Conservation (phyloP, 2,797 vertebrate species). For the Gouania willdenowi region DNA sequence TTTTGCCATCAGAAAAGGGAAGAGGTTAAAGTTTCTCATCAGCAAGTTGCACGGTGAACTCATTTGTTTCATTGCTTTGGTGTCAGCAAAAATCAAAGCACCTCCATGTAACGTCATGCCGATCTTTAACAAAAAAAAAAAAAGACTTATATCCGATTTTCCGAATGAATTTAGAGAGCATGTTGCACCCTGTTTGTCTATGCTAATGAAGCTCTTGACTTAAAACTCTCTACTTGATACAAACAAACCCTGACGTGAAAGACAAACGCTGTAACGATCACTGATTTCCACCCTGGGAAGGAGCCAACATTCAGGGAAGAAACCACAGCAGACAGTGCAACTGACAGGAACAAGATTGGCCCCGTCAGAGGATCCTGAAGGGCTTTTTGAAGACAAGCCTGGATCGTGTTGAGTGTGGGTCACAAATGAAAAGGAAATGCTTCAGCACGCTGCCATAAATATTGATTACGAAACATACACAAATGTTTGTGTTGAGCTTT, state of each 20-base stretch:
- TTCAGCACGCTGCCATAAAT: no score
- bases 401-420: conserved; percentile 7
- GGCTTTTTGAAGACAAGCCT: conserved; percentile 19
- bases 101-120: conserved; percentile 3
- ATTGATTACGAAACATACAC: no score
- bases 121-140: neutral
- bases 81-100: conserved; percentile 19
- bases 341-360: conserved; percentile 33
- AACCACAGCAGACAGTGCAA: conserved; percentile 14
- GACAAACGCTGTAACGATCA: conserved; percentile 21
- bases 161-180: conserved; percentile 1
- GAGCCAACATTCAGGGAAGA: conserved; percentile 33
- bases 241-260: conserved; percentile 29
- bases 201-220: conserved; percentile 1
- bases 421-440: conserved; percentile 6
- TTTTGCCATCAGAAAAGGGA: conserved; percentile 13
- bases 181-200: neutral
- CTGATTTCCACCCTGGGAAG: conserved; percentile 25
- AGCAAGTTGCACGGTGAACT: conserved; percentile 4
- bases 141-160: neutral
- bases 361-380: conserved; percentile 26
- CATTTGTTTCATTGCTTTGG: conserved; percentile 25
- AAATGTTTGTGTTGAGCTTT: no score
- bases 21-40: conserved; percentile 2
- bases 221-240: conserved; percentile 10